Evolutionary conservation across 2,888 invertebrate genomes (phyloP), one percentile per base, ranked within the genome.

Genomic region (Serripes groenlandicus): DNA sequence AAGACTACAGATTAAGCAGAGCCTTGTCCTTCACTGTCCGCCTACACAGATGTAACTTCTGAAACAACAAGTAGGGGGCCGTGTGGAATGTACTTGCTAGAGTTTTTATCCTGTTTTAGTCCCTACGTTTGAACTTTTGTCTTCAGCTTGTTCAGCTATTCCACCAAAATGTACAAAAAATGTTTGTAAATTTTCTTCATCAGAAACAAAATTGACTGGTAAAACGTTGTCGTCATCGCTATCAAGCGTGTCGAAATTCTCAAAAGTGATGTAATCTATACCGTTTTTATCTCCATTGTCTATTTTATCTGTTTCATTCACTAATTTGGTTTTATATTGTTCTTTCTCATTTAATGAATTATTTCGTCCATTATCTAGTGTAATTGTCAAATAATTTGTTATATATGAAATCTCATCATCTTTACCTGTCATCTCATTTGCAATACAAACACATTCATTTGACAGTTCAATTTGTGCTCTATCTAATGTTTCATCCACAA

Each of bases 151-250:
- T 7, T 18, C n/a, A n/a, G 7, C 11, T 18, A 56, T 7, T 18
- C 56, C 62, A 3, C 32, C 34, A 62, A 34, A 62, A n/a, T 62
- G 32, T 9, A 62, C 34, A 34, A 62, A 18, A 34, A 32, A 62
- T 34, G 30, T 34, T 4, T 34, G 21, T 7, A 32, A 30, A 34
- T 62, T 21, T 2, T 34, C 62, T 34, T 62, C 62, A 34, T 62
- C 62, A 62, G 34, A 5, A 34, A 62, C 34, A 62, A 62, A 62
- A 5, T 28, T 62, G 3, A 62, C 62, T 21, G 62, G 62, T 21
- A 62, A 21, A n/a, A 62, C 34, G 21, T 32, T n/a, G 3, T 30
- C 62, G 21, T 62, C 62, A 34, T 62, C 30, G n/a, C 3, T 21
- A 62, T 62, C 62, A 62, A 23, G 26, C 15, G 4, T 52, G 18